phyloP scores from a whole-genome alignment of 2,113 vertebrate genomes.

The Xyrauchen texanus region DNA sequence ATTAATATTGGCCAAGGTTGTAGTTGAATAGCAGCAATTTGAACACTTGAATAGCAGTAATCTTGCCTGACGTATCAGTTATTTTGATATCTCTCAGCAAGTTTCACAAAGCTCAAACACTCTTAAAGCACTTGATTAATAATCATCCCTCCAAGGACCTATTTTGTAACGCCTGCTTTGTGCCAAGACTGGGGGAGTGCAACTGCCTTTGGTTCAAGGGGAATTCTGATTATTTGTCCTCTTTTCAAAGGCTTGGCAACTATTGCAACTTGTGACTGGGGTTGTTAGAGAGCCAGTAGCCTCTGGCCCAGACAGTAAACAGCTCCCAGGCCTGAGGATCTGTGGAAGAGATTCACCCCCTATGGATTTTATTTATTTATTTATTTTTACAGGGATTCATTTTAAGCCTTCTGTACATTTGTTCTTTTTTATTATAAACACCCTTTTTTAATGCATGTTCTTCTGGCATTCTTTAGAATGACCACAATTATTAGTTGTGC shows the following conservation, averaged over 20 bases:
- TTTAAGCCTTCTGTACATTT: no score
- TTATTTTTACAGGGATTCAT: no score
- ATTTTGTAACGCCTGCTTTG: not conserved
- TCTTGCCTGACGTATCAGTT: not conserved
- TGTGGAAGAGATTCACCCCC: not conserved
- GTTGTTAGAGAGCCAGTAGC: slow-evolving; percentile 17
- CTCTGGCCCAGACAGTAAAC: not conserved
- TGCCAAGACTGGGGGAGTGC: not conserved
- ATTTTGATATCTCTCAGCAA: slow-evolving; percentile 15
- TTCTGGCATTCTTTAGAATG: no score
- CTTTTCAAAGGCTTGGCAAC: slow-evolving; percentile 5
- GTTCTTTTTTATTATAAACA: no score
- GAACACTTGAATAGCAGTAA: not conserved
- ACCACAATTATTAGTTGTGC: no score
- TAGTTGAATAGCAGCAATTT: no score
- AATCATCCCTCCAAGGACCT: not conserved
- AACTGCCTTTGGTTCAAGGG: not conserved
- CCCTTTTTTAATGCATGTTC: no score
- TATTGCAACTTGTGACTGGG: slow-evolving; percentile 8
- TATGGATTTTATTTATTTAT: no score
- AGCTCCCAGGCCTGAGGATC: slow-evolving; percentile 14
- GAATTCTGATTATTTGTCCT: slow-evolving; percentile 18
- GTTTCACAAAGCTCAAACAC: slow-evolving; percentile 9
- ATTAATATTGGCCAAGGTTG: not conserved
- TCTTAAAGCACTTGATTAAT: slow-evolving; percentile 11